Evolutionary conservation across 2,888 invertebrate genomes (phyloP), one percentile per base, ranked within the genome.

Genomic region (Priocnemis perturbator): DNA sequence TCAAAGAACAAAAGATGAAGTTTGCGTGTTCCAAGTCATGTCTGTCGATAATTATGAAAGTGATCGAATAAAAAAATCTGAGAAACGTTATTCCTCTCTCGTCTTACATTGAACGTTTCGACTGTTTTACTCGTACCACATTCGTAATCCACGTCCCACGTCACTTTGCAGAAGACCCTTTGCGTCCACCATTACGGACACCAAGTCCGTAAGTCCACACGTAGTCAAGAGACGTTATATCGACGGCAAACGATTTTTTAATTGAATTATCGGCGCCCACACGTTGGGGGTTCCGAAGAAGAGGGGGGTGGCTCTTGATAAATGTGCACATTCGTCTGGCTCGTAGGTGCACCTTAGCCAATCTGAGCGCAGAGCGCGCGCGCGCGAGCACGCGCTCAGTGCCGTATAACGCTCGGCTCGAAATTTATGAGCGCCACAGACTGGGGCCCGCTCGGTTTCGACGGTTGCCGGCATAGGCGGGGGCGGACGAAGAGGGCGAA

Each of bases 351-450:
- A 66, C 74, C 74, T 74, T 67, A 60, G 72, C 78, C 79, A 78
- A 78, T 79, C 74, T 71, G 72, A 70, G 69, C 69, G 37, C 37
- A 37, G 37, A 3, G 7, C 37, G 37, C 37, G 37, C 37, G 37
- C 26, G 57, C 48, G 21, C n/a, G n/a, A n/a, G n/a, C n/a, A n/a
- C n/a, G n/a, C 17, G 61, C 53, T 52, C 70, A 55, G 52, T 62
- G 59, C 69, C 69, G 74, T 79, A 75, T 67, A 77, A 73, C 76
- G 73, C 53, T 56, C 55, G 45, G 56, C 23, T 58, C 56, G 60
- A 69, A 81, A 82, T 82, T 82, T 82, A 82, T 82, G 73, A 65
- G 65, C 65, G 72, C 75, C 76, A 63, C 76, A 72, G 67, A 60
- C 78, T 69, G 67, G 37, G 64, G 69, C 62, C 65, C 44, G 60